A percentile compares a stretch with the other conserved stretches of the same genome.
Conservation (phyloP, 2,113 vertebrate genomes). For the Hemiprocne comata region DNA sequence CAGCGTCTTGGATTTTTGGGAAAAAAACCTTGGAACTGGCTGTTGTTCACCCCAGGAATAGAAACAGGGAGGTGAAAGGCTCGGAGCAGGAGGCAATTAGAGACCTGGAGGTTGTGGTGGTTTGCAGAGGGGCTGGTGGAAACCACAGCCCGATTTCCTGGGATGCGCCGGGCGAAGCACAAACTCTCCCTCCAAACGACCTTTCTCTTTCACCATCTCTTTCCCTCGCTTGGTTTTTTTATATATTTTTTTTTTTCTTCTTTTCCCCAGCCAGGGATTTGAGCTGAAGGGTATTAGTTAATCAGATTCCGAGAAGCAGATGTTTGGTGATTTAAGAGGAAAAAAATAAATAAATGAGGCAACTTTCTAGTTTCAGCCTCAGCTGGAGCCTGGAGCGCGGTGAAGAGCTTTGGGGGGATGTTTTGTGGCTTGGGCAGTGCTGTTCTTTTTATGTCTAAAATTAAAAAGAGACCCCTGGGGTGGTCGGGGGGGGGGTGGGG, state of each 20-base stretch:
- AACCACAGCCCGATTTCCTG: rapidly evolving
- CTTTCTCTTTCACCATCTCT: neutral
- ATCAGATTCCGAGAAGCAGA: slow-evolving; percentile 74
- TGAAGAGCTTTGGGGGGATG: neutral
- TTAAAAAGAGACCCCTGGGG: neutral
- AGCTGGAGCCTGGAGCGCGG: neutral
- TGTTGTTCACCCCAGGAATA: rapidly evolving
- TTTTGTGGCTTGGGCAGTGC: neutral
- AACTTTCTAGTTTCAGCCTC: slow-evolving; percentile 45
- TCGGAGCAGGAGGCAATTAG: neutral
- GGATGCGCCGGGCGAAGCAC: neutral
- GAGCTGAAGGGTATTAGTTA: slow-evolving; percentile 67
- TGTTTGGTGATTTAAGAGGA: slow-evolving; percentile 68
- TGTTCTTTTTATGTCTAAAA: neutral
- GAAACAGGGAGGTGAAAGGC: neutral
- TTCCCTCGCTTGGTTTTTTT: neutral
- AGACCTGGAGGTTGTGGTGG: rapidly evolving
- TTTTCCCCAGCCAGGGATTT: slow-evolving; percentile 56
- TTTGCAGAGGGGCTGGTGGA: neutral
- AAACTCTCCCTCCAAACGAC: slow-evolving; percentile 17
- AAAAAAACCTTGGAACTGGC: neutral
- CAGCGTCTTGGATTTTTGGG: neutral
- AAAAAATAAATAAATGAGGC: neutral
- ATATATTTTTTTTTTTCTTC: neutral
- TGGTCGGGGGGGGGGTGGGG: neutral